phyloP scores from a whole-genome alignment of 2,113 vertebrate genomes.

The Tonatia bakeri region DNA sequence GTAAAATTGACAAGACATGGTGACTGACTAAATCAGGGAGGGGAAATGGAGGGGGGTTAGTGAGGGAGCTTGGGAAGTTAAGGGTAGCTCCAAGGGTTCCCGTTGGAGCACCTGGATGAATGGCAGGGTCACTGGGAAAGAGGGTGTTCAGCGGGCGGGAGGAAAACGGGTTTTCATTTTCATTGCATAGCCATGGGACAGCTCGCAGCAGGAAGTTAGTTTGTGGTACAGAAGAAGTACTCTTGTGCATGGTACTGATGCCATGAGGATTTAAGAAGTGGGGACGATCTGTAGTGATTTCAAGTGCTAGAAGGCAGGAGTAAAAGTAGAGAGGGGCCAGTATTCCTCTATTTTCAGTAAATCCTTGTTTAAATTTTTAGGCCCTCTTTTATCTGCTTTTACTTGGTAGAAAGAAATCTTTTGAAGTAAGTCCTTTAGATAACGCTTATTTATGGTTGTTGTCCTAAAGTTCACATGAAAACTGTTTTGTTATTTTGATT shows the following conservation, averaged over 20 bases:
- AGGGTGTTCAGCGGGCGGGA: not conserved
- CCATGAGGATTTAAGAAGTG: not conserved
- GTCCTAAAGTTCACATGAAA: not conserved
- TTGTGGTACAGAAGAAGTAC: not conserved
- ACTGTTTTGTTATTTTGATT: not conserved
- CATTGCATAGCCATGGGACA: not conserved
- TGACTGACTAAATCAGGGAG: not conserved
- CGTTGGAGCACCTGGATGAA: not conserved
- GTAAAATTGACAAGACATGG: not conserved
- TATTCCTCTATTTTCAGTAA: not conserved
- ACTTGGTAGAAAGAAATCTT: conserved; percentile 5
- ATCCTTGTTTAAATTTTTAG: conserved; percentile 20
- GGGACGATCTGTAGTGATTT: not conserved
- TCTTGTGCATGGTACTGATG: not conserved
- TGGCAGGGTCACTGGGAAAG: not conserved
- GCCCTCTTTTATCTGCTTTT: conserved; percentile 20
- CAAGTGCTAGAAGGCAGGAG: not conserved
- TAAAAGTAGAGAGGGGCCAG: not conserved
- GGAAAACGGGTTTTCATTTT: not conserved
- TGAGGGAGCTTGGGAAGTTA: not conserved
- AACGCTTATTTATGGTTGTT: not conserved
- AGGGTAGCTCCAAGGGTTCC: not conserved
- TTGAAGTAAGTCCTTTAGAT: not conserved
- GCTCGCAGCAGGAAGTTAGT: not conserved
- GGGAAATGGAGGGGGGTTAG: not conserved